Evolutionary conservation across 2,888 invertebrate species (phyloP).

Genomic region (Sussaba pulchella): DNA sequence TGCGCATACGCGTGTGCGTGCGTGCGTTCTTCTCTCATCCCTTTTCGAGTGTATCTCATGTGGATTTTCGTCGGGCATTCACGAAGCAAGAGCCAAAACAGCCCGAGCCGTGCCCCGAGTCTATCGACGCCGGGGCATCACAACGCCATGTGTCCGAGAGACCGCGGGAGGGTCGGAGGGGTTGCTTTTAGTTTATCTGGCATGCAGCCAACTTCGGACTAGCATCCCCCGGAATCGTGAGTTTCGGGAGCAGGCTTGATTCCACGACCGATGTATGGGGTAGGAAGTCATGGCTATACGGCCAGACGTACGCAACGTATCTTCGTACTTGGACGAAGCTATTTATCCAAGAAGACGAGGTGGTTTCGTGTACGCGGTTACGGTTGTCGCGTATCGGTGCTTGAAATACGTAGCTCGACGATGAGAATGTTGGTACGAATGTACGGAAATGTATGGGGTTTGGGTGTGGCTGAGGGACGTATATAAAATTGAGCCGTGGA

Average conservation of each 20-base stretch:
- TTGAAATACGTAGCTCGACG: no score
- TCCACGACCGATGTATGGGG: constrained; percentile 28
- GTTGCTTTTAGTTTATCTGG: constrained; percentile 65
- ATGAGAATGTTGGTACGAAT: no score
- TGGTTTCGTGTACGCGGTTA: no score
- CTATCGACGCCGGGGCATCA: constrained; percentile 31
- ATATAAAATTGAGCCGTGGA: no score
- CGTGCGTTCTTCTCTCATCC: constrained; percentile 33
- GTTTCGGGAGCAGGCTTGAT: constrained; percentile 47
- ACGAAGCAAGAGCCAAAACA: constrained; percentile 32
- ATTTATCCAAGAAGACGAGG: no score
- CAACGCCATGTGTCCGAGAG: constrained; percentile 51
- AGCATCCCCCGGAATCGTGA: constrained; percentile 53
- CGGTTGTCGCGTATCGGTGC: no score
- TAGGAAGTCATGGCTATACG: constrained; percentile 8
- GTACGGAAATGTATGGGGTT: no score
- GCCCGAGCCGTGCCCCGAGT: constrained; percentile 1
- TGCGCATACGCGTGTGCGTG: neutral
- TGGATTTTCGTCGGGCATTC: constrained; percentile 53
- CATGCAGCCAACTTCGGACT: constrained; percentile 54
- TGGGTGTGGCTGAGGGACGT: no score
- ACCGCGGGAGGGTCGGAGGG: constrained; percentile 34
- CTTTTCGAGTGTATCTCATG: constrained; percentile 47
- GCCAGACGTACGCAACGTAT: constrained; percentile 6
- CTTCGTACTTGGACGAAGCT: neutral